Percentiles rank a stretch among this genome's conserved stretches.
phyloP scores from a whole-genome alignment of 2,113 vertebrate species.

The Todiramphus chloris region DNA sequence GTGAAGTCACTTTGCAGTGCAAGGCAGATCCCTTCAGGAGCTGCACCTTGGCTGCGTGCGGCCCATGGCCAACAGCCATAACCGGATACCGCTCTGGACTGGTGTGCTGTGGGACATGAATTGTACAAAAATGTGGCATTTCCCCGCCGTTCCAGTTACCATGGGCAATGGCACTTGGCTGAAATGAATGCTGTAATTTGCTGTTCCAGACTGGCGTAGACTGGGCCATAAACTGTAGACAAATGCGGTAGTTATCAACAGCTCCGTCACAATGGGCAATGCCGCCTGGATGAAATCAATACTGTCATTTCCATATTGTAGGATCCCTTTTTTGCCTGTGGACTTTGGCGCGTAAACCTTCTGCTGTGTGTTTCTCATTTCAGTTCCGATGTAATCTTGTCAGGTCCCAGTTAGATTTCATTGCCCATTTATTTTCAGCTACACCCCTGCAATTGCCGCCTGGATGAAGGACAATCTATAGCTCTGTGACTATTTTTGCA shows the following conservation, averaged over 20 bases:
- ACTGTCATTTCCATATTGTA: not conserved
- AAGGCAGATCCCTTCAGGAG: not conserved
- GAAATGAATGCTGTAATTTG: not conserved
- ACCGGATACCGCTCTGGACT: not conserved
- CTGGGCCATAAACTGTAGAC: not conserved
- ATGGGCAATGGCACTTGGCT: not conserved
- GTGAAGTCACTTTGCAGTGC: not conserved
- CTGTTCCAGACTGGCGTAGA: not conserved
- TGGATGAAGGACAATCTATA: slow-evolving; percentile 10
- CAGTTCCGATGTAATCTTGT: slow-evolving; percentile 6
- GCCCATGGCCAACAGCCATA: not conserved
- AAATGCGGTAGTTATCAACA: not conserved
- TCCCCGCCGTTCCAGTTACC: not conserved
- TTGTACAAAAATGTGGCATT: not conserved
- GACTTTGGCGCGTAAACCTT: not conserved
- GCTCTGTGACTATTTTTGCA: slow-evolving; percentile 10
- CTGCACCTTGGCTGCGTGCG: rapidly evolving
- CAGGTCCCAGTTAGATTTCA: slow-evolving; percentile 23
- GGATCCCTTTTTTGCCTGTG: not conserved
- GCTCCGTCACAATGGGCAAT: not conserved
- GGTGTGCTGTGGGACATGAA: not conserved
- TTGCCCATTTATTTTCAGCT: slow-evolving; percentile 37
- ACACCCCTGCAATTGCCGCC: not conserved
- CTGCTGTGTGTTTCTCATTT: not conserved
- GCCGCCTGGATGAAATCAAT: not conserved